phyloP scores from a whole-genome alignment of 2,113 vertebrate genomes.

The human region DNA sequence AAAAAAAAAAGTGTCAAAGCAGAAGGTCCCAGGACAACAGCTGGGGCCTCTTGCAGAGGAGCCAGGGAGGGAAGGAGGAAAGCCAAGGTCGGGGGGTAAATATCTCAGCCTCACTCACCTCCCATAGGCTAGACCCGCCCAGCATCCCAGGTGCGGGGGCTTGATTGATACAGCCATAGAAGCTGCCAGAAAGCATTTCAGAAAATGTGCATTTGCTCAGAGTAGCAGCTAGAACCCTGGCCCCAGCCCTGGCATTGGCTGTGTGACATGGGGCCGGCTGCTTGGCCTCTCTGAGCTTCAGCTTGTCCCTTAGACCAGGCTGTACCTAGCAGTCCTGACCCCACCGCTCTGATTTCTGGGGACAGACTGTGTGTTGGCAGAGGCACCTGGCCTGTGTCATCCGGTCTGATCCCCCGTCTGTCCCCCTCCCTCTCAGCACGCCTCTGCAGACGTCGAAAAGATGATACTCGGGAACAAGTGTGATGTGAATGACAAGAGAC shows the following conservation, averaged over 20 bases:
- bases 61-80: not conserved
- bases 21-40: not conserved
- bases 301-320: not conserved
- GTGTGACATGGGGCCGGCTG: not conserved
- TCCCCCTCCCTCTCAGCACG: conserved; percentile 86
- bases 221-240: not conserved
- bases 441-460: conserved; percentile 97
- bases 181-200: not conserved
- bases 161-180: not conserved
- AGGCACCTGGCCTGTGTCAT: not conserved
- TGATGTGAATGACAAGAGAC: conserved; percentile 97
- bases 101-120: not conserved
- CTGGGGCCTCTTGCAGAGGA: not conserved
- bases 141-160: not conserved
- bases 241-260: not conserved
- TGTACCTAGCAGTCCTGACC: not conserved
- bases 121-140: not conserved
- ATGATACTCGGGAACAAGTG: conserved; percentile 99
- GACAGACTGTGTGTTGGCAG: fast-evolving
- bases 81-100: not conserved
- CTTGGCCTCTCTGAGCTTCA: not conserved
- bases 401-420: not conserved
- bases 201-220: not conserved
- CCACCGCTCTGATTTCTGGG: not conserved
- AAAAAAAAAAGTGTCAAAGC: too few species aligned